These are phyloP conservation scores for Listronotus bonariensis DNA, from an alignment of 1,140 invertebrate genomes.

Conservation along the genomic window DNA sequence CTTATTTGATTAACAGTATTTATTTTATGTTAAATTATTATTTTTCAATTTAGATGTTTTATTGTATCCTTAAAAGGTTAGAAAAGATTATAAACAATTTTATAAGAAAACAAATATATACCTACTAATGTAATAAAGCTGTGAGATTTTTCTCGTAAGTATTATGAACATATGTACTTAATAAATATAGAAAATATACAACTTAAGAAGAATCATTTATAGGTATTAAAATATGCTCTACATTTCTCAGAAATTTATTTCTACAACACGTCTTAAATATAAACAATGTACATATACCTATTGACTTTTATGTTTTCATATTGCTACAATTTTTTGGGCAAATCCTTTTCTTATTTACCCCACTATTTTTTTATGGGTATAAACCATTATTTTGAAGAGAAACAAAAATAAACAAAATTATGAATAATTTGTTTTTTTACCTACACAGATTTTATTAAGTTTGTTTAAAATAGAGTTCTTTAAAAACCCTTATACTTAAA, in stretches of 20 bases:
- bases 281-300: no score
- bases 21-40: conserved; percentile 48
- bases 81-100: conserved; percentile 34
- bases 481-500: no score
- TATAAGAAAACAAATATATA: conserved; percentile 36
- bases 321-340: no score
- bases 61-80: conserved; percentile 29
- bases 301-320: no score
- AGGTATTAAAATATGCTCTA: conserved; percentile 1
- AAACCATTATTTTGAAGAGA: background rate
- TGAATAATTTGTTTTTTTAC: background rate
- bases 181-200: conserved; percentile 31
- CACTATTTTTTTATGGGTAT: background rate
- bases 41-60: conserved; percentile 37
- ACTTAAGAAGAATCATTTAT: conserved; percentile 1
- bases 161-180: conserved; percentile 37
- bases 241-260: background rate
- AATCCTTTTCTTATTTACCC: background rate
- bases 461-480: no score
- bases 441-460: no score
- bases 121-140: conserved; percentile 38
- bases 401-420: background rate
- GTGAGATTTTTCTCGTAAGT: conserved; percentile 37
- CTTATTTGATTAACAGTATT: conserved; percentile 48
- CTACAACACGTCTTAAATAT: background rate